These are phyloP conservation scores for Epiblema foenella DNA, from an alignment of 2,888 invertebrate species.

Conservation along the genomic window DNA sequence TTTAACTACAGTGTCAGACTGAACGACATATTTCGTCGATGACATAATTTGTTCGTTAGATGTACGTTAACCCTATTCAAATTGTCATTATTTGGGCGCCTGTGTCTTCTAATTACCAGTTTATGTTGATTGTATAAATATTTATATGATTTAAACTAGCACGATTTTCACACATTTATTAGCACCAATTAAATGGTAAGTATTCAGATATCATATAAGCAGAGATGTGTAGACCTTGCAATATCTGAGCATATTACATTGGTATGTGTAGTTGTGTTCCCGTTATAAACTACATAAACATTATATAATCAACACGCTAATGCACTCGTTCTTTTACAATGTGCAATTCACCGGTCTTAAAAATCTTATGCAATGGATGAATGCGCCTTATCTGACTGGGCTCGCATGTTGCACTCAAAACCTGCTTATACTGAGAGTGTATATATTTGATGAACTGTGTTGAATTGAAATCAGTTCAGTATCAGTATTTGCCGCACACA, in stretches of 20 bases:
- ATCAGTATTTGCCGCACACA: neutral
- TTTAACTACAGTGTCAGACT: conserved; percentile 19
- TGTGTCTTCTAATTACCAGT: neutral
- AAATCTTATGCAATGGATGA: conserved; percentile 30
- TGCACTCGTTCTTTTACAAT: neutral
- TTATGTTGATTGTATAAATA: no score
- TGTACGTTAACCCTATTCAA: neutral
- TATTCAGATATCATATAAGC: no score
- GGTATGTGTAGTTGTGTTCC: neutral
- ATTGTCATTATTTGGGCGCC: neutral
- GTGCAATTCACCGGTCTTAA: conserved; percentile 9
- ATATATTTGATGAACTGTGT: neutral
- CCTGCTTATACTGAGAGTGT: neutral
- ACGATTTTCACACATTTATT: no score
- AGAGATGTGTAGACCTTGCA: no score
- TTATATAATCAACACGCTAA: neutral
- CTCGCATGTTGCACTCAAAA: conserved; percentile 4
- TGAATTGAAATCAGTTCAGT: neutral
- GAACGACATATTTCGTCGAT: conserved; percentile 6
- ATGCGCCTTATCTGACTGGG: neutral
- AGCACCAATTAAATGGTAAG: no score
- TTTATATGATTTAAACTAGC: no score
- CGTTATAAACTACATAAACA: neutral
- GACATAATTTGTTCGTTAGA: conserved; percentile 7
- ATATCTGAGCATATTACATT: no score